Percentiles rank a stretch among this genome's conserved stretches.
Conservation (phyloP, 2,113 vertebrate genomes). For the Archilochus colubris region DNA sequence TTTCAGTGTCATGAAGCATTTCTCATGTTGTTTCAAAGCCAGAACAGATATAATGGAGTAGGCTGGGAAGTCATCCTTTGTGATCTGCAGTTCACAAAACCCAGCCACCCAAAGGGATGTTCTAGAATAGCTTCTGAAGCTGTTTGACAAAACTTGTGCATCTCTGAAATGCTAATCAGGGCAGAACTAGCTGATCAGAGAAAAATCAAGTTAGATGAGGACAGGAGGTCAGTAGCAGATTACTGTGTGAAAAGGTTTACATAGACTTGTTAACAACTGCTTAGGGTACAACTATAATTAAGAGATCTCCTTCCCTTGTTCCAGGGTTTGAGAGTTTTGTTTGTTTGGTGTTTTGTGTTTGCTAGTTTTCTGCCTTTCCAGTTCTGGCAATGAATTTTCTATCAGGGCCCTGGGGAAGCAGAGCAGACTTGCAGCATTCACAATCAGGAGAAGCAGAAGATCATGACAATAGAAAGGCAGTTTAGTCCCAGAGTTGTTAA, state of each 20-base stretch:
- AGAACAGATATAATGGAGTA: neutral
- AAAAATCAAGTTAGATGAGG: neutral
- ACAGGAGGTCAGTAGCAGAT: conserved; percentile 7
- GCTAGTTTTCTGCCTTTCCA: conserved; percentile 21
- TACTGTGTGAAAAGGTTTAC: conserved; percentile 5
- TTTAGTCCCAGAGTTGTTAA: conserved; percentile 22
- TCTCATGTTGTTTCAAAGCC: neutral
- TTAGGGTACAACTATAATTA: conserved; percentile 23
- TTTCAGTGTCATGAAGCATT: neutral
- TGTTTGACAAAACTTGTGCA: conserved; percentile 23
- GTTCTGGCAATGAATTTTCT: conserved; percentile 43
- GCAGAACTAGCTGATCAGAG: conserved; percentile 12
- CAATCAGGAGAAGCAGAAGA: conserved; percentile 47
- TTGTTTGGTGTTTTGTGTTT: conserved; percentile 51
- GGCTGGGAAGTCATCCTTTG: neutral
- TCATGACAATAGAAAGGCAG: conserved; percentile 19
- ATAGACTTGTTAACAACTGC: conserved; percentile 49
- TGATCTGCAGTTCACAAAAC: conserved; percentile 1
- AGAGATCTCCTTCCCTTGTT: conserved; percentile 4
- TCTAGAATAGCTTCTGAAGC: conserved; percentile 10
- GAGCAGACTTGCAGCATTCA: conserved; percentile 40
- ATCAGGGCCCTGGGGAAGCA: conserved; percentile 6
- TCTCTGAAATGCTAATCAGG: conserved; percentile 25
- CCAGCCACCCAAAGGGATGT: neutral
- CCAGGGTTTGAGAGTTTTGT: conserved; percentile 31